These are phyloP conservation scores for Gorsachius goisagi DNA, from an alignment of 2,113 vertebrate species.

Conservation along the genomic window DNA sequence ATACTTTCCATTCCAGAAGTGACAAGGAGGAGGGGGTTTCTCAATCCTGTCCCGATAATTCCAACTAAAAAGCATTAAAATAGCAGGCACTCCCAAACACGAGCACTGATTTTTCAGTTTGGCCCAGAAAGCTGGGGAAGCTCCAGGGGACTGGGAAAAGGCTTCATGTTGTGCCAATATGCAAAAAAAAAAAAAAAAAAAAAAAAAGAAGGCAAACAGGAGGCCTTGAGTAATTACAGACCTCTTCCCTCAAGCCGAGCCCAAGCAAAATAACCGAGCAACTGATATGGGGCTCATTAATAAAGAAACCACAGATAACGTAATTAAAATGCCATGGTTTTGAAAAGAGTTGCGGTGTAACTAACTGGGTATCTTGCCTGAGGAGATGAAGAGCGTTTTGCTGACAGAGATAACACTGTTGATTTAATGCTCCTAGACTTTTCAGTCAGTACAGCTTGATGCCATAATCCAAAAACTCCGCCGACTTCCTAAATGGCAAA, in stretches of 20 bases:
- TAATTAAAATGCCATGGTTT: conserved; percentile 12
- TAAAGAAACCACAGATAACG: neutral
- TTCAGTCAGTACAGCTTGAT: neutral
- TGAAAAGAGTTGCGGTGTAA: neutral
- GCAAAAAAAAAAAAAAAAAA: neutral
- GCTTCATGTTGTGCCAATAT: conserved; percentile 17
- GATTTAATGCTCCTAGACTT: neutral
- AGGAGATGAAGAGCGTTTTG: neutral
- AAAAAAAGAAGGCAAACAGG: neutral
- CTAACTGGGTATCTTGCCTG: neutral
- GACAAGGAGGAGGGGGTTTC: neutral
- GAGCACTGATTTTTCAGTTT: neutral
- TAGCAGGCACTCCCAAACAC: neutral
- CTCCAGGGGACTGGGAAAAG: conserved; percentile 6
- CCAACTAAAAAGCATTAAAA: neutral
- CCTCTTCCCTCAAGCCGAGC: neutral
- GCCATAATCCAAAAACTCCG: neutral
- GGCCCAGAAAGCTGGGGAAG: conserved; percentile 18
- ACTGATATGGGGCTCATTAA: neutral
- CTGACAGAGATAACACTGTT: neutral
- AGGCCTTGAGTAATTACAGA: conserved; percentile 22
- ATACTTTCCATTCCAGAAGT: neutral
- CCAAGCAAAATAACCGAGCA: neutral
- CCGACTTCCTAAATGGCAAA: neutral
- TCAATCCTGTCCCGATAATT: neutral